Evolutionary conservation across 1,140 invertebrate genomes (phyloP), one percentile per base, ranked within the genome.

Genomic region (Andrena cerasifolii): DNA sequence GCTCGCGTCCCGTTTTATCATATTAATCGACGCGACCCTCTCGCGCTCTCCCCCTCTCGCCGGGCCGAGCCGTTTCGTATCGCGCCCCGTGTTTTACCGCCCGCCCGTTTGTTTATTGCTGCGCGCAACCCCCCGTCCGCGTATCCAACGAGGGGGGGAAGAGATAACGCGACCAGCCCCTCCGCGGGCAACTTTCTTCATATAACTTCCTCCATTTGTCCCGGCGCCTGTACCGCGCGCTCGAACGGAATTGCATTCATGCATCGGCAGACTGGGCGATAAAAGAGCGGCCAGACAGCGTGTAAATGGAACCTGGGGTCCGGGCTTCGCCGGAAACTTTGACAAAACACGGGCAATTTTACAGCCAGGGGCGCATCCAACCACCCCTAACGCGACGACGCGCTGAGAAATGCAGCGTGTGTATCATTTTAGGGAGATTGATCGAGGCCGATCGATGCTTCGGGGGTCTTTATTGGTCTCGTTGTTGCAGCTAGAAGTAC

Each of bases 191-290:
- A 82, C 81, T 83, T 82, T 82, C 80, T 77, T 83, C 81, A 73
- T 82, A 66, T 61, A 83, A 78, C 58, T 83, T 83, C 58, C 72
- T 79, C 80, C 82, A 83, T 83, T 83, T 65, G 75, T 79, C 65
- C 16, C 31, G 21, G 33, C n/a, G 31, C 18, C 53, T 36, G 67
- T 62, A 80, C 49, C 68, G 80, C 70, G 77, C 78, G 36, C 36
- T 63, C 63, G 62, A 33, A 36, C 40, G 16, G 31, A 68, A 59
- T 68, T 65, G 28, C 53, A 10, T 16, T 28, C 51, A 59, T 61
- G 79, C 49, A 56, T 53, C 24, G 54, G 49, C 53, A 51, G 56
- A 53, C 43, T n/a, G n/a, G n/a, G 31, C 68, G 80, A 83, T 83
- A 83, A 82, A 83, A 66, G 79, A 83, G 68, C 14, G 28, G 16